phyloP scores from a whole-genome alignment of 2,113 vertebrate species.

The Cebus imitator region DNA sequence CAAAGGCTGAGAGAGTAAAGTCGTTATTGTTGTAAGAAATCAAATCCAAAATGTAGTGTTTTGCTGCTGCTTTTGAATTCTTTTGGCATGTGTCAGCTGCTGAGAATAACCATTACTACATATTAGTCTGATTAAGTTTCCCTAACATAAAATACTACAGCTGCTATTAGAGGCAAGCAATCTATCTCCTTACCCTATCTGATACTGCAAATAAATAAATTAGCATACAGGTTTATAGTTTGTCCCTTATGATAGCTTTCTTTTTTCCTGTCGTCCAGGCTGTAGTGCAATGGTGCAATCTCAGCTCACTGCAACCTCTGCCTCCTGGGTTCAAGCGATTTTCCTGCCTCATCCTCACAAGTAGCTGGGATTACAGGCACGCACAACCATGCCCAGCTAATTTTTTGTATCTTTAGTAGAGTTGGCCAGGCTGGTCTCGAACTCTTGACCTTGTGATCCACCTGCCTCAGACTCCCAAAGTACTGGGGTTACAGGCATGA shows the following conservation, averaged over 20 bases:
- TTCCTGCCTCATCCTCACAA: too few species aligned
- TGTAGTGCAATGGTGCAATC: too few species aligned
- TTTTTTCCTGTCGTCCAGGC: not conserved
- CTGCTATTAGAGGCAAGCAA: not conserved
- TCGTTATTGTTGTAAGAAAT: not conserved
- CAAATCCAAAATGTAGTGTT: conserved; percentile 2
- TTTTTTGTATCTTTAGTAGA: too few species aligned
- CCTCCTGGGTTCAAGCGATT: too few species aligned
- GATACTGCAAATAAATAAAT: not conserved
- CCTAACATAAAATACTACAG: not conserved
- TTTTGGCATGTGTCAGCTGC: not conserved
- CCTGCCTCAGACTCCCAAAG: too few species aligned
- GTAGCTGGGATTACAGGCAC: too few species aligned
- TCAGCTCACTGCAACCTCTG: too few species aligned
- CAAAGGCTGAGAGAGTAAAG: conserved; percentile 10
- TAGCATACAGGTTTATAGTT: not conserved
- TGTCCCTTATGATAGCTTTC: not conserved
- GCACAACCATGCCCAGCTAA: too few species aligned
- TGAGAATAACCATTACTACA: not conserved
- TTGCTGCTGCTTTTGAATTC: conserved; percentile 1
- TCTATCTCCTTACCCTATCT: not conserved
- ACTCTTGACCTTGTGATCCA: too few species aligned
- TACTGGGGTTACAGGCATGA: too few species aligned
- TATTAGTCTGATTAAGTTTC: conserved; percentile 6
- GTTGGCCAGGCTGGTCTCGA: too few species aligned